Evolutionary conservation across 2,797 vertebrate genomes (phyloP).

Genomic region (Silurus aristotelis): DNA sequence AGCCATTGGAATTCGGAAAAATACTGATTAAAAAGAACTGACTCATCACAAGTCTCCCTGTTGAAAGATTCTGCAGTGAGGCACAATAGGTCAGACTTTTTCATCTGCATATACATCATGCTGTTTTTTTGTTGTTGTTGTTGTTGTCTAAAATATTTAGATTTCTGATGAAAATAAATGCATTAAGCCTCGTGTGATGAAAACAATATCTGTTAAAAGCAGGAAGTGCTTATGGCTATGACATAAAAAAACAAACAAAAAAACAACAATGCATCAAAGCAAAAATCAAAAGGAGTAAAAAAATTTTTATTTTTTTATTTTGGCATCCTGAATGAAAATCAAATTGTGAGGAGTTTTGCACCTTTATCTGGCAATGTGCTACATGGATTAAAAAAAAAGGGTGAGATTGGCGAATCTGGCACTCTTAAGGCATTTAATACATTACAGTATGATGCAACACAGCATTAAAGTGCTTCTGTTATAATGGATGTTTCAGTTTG

Average conservation of each 20-base stretch:
- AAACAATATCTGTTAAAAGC: background rate
- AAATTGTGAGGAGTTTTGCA: background rate
- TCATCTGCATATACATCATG: background rate
- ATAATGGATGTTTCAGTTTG: background rate
- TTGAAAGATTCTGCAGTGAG: no score
- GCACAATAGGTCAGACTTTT: background rate
- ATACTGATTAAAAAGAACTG: background rate
- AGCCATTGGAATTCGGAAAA: background rate
- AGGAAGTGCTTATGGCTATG: background rate
- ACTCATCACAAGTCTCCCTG: background rate
- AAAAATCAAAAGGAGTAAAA: background rate
- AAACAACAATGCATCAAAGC: background rate
- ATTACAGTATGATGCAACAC: background rate
- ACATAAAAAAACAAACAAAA: background rate
- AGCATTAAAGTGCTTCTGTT: constrained; percentile 10
- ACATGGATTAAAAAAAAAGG: background rate
- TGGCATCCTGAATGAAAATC: constrained; percentile 1
- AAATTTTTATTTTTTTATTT: background rate
- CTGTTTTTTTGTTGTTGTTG: background rate
- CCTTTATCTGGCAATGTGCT: background rate
- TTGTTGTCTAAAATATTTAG: background rate
- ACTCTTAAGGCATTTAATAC: background rate
- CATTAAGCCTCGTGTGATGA: background rate
- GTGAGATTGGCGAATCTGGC: background rate
- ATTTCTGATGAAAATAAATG: background rate